phyloP scores from a whole-genome alignment of 1,140 invertebrate genomes.

The Drosophila punjabiensis region DNA sequence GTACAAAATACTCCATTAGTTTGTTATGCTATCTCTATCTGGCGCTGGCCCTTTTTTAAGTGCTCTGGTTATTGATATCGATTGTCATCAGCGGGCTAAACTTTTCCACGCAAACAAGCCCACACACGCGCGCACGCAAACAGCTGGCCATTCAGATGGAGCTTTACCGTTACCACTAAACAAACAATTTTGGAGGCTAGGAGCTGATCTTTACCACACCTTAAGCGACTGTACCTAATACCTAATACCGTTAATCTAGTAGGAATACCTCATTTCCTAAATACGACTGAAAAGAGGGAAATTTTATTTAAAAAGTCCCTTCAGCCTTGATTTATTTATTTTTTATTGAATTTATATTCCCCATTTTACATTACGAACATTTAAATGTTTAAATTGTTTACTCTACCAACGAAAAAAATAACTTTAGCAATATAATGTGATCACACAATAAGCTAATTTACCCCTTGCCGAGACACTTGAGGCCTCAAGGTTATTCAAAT shows the following conservation, averaged over 20 bases:
- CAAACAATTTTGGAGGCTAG: constrained; percentile 13
- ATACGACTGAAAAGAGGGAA: no score
- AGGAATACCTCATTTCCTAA: no score
- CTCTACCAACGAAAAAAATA: not conserved
- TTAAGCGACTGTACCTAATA: no score
- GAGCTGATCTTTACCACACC: not conserved
- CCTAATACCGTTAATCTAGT: no score
- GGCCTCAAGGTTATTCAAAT: constrained; percentile 13
- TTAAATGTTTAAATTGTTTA: not conserved
- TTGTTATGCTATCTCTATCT: constrained; percentile 12
- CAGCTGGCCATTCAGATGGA: constrained; percentile 20
- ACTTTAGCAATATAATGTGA: no score
- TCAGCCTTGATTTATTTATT: not conserved
- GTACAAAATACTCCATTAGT: constrained; percentile 14
- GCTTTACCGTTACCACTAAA: constrained; percentile 11
- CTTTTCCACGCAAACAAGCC: constrained; percentile 31
- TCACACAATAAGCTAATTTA: constrained; percentile 1
- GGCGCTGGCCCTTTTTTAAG: constrained; percentile 31
- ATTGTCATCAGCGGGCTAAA: constrained; percentile 27
- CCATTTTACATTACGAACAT: no score
- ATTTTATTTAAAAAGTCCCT: not conserved
- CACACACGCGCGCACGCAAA: constrained; percentile 21
- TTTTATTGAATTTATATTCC: not conserved
- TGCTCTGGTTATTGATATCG: constrained; percentile 45
- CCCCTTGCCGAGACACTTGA: constrained; percentile 13